A percentile compares a stretch with the other conserved stretches of the same genome.
Evolutionary conservation across 1,140 invertebrate species (phyloP).

Genomic region (Asbolus verrucosus): DNA sequence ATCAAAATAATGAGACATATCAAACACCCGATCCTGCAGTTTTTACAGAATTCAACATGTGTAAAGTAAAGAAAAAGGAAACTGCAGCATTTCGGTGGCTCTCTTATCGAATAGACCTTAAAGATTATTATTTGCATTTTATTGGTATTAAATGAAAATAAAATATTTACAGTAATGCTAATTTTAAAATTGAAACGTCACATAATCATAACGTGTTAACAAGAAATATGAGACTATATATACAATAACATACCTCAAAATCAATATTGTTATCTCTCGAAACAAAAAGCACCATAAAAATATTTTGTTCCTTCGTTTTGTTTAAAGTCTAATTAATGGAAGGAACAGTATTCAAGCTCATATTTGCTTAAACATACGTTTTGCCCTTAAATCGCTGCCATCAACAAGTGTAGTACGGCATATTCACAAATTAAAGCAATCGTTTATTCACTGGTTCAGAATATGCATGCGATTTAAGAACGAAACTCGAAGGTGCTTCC

Average conservation of each 20-base stretch:
- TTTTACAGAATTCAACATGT: conserved; percentile 8
- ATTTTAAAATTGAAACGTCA: conserved; percentile 45
- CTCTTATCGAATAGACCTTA: conserved; percentile 25
- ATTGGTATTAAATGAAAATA: conserved; percentile 39
- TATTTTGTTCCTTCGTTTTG: conserved; percentile 42
- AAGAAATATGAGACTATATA: conserved; percentile 52
- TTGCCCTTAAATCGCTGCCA: conserved; percentile 28
- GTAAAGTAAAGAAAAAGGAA: not conserved
- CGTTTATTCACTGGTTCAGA: conserved; percentile 42
- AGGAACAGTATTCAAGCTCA: conserved; percentile 47
- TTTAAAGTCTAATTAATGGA: conserved; percentile 33
- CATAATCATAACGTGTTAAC: conserved; percentile 50
- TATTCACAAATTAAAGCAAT: conserved; percentile 23
- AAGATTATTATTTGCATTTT: conserved; percentile 52
- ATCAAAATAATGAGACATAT: conserved; percentile 27
- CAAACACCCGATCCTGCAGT: conserved; percentile 14
- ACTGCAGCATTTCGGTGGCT: conserved; percentile 9
- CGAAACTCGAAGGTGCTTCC: conserved; percentile 40
- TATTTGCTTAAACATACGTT: conserved; percentile 41
- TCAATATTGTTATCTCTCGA: conserved; percentile 50
- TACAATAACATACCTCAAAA: conserved; percentile 54
- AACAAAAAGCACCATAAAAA: conserved; percentile 54
- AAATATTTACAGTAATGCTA: conserved; percentile 46
- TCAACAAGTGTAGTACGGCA: conserved; percentile 13
- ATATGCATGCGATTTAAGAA: conserved; percentile 31